Conservation (phyloP, 2,888 invertebrate species). For the Idaea dimidiata region DNA sequence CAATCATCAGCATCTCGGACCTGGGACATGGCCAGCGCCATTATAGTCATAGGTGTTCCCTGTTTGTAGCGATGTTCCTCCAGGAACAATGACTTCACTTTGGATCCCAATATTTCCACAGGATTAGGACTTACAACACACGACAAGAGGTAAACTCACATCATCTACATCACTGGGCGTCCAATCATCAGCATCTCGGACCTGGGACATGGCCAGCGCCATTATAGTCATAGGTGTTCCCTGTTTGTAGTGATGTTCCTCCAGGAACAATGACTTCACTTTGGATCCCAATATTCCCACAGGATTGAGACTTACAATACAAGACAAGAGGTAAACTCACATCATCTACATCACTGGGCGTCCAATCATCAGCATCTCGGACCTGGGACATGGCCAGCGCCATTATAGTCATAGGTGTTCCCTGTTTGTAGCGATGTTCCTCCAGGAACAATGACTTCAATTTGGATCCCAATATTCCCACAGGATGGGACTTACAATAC, state of each 20-base stretch:
- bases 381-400: slow-evolving; percentile 67
- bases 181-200: slow-evolving; percentile 57
- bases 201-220: slow-evolving; percentile 62
- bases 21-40: slow-evolving; percentile 65
- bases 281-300: too few species aligned
- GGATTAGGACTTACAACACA: too few species aligned
- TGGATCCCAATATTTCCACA: too few species aligned
- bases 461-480: too few species aligned
- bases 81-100: too few species aligned
- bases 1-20: slow-evolving; percentile 54
- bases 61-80: too few species aligned
- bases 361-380: slow-evolving; percentile 56
- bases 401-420: slow-evolving; percentile 54
- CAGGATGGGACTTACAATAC: too few species aligned
- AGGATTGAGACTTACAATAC: too few species aligned
- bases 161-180: slow-evolving; percentile 61
- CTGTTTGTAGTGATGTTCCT: too few species aligned
- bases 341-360: slow-evolving; percentile 59
- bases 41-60: slow-evolving; percentile 54
- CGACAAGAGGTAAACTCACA: slow-evolving; percentile 35
- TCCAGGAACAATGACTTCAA: too few species aligned
- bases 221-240: slow-evolving; percentile 56
- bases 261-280: too few species aligned
- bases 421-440: too few species aligned
- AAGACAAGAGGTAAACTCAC: slow-evolving; percentile 31